Evolutionary conservation across 2,113 vertebrate genomes (phyloP).

Genomic region (Trematocara zebra): DNA sequence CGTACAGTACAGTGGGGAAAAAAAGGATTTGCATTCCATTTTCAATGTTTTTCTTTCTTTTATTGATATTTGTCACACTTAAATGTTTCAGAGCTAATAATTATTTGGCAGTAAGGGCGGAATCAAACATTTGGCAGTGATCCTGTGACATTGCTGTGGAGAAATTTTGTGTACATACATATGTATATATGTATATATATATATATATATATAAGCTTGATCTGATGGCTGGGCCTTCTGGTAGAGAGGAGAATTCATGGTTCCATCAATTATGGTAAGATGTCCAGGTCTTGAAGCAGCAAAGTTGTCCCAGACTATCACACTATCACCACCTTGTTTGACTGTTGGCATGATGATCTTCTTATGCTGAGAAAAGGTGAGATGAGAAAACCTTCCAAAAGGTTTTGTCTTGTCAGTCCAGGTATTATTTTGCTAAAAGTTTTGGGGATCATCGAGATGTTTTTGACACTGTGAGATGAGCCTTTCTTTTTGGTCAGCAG

Average conservation of each 20-base stretch:
- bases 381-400: neutral
- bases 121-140: neutral
- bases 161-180: rapidly evolving
- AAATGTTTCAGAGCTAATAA: neutral
- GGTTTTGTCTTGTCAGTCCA: rapidly evolving
- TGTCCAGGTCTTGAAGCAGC: neutral
- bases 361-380: neutral
- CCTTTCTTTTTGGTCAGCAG: neutral
- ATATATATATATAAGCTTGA: rapidly evolving
- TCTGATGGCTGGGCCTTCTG: neutral
- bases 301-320: neutral
- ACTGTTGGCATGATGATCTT: neutral
- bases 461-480: neutral
- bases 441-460: neutral
- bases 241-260: neutral
- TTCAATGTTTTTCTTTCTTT: neutral
- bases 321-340: neutral
- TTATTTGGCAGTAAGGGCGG: rapidly evolving
- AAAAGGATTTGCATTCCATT: neutral
- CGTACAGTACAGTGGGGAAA: rapidly evolving
- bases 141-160: neutral
- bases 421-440: rapidly evolving
- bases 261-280: neutral
- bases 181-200: rapidly evolving
- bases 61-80: neutral